Percentiles rank a stretch among this genome's conserved stretches.
phyloP scores from a whole-genome alignment of 2,113 vertebrate genomes.

The Saccopteryx leptura region DNA sequence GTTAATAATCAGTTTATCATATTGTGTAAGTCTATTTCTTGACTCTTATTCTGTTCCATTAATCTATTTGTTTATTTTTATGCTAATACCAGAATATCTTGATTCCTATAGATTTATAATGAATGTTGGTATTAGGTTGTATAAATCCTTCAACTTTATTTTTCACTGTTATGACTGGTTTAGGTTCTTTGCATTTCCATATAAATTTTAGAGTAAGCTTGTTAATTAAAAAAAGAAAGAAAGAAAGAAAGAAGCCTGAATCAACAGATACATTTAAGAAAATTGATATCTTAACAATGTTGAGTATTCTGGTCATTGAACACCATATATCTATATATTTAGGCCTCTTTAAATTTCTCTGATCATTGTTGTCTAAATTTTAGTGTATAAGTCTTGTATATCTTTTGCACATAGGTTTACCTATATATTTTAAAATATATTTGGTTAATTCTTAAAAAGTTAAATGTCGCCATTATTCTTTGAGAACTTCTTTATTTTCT shows the following conservation, averaged over 20 bases:
- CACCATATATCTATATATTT: neutral
- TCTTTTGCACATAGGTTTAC: conserved; percentile 27
- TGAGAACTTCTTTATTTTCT: conserved; percentile 41
- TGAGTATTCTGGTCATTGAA: conserved; percentile 27
- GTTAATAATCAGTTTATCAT: neutral
- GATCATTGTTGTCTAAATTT: neutral
- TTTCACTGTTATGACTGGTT: neutral
- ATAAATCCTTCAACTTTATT: conserved; percentile 15
- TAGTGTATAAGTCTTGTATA: neutral
- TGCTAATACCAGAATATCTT: conserved; percentile 1
- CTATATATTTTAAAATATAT: neutral
- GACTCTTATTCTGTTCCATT: neutral
- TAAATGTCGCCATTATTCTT: neutral
- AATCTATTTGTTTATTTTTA: conserved; percentile 2
- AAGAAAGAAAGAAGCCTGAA: neutral
- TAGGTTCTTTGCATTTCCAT: neutral
- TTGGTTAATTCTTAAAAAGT: neutral
- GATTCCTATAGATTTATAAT: neutral
- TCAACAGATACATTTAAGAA: neutral
- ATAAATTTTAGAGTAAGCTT: conserved; percentile 32
- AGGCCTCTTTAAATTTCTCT: neutral
- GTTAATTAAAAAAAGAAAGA: conserved; percentile 23
- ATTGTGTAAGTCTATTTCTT: neutral
- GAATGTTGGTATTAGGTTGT: neutral
- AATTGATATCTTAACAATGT: neutral